These are phyloP conservation scores for Thera obeliscata DNA, from an alignment of 2,888 invertebrate species.

Conservation along the genomic window DNA sequence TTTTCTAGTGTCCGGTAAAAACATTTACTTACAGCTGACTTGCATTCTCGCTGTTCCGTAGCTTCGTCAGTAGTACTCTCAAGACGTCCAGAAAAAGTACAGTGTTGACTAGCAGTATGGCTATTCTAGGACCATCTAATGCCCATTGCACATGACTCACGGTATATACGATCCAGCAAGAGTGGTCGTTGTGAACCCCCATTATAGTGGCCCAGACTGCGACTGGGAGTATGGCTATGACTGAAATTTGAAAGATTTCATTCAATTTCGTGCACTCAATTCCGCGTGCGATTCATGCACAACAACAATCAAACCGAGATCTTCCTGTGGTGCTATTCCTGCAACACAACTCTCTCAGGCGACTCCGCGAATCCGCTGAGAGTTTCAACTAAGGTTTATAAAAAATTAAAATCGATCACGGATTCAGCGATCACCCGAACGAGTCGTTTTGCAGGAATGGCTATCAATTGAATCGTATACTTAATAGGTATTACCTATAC, in stretches of 20 bases:
- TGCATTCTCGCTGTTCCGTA: constrained; percentile 81
- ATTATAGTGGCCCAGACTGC: constrained; percentile 83
- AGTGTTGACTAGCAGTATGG: constrained; percentile 84
- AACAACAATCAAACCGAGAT: background rate
- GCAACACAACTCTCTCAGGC: too few relatives aligned
- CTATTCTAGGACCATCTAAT: constrained; percentile 84
- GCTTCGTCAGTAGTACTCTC: constrained; percentile 86
- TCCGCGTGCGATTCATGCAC: background rate
- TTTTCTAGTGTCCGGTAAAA: background rate
- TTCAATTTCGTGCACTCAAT: background rate
- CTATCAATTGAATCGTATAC: too few relatives aligned
- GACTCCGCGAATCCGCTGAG: too few relatives aligned
- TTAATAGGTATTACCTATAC: too few relatives aligned
- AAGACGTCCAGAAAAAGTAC: constrained; percentile 86
- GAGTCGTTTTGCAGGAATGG: too few relatives aligned
- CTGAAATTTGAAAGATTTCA: constrained; percentile 50
- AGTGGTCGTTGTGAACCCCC: constrained; percentile 75
- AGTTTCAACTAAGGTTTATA: too few relatives aligned
- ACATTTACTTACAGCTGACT: constrained; percentile 64
- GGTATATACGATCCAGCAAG: constrained; percentile 86
- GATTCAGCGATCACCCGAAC: too few relatives aligned
- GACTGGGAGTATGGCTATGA: constrained; percentile 79
- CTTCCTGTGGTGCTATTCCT: too few relatives aligned
- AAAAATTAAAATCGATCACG: too few relatives aligned
- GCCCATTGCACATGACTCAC: constrained; percentile 85